Evolutionary conservation across 2,113 vertebrate genomes (phyloP).

Genomic region (Corythaixoides concolor): DNA sequence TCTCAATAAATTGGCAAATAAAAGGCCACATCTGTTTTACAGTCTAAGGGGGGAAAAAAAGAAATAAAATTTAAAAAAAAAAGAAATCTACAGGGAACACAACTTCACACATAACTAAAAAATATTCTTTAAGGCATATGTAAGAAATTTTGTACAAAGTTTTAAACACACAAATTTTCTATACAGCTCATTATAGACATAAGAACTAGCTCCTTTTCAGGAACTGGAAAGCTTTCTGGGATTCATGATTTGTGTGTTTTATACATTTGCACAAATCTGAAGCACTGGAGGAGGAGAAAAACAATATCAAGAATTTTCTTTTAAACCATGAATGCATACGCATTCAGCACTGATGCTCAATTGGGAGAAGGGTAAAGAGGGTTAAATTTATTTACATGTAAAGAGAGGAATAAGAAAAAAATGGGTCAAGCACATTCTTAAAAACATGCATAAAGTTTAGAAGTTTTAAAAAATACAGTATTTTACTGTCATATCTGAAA

Average conservation of each 20-base stretch:
- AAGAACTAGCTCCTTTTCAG: not conserved
- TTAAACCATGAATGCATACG: not conserved
- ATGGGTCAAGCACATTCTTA: not conserved
- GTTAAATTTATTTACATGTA: not conserved
- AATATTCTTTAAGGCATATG: not conserved
- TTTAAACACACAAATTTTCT: not conserved
- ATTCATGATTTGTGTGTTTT: not conserved
- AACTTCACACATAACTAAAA: not conserved
- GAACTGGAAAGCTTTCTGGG: not conserved
- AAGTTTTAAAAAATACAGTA: not conserved
- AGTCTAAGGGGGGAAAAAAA: conserved; percentile 74
- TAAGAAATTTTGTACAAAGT: not conserved
- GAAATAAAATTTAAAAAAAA: not conserved
- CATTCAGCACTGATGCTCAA: not conserved
- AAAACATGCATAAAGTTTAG: not conserved
- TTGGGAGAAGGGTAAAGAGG: not conserved
- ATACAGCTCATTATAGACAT: not conserved
- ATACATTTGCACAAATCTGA: not conserved
- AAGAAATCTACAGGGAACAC: not conserved
- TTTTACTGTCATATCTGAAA: not conserved
- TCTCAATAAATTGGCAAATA: conserved; percentile 96
- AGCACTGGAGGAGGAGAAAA: not conserved
- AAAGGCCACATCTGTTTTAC: conserved; percentile 99
- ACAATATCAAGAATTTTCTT: not conserved
- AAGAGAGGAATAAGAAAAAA: not conserved